Base-by-base conservation (phyloP, 1,140 invertebrate species). In the Radopholus similis region DNA sequence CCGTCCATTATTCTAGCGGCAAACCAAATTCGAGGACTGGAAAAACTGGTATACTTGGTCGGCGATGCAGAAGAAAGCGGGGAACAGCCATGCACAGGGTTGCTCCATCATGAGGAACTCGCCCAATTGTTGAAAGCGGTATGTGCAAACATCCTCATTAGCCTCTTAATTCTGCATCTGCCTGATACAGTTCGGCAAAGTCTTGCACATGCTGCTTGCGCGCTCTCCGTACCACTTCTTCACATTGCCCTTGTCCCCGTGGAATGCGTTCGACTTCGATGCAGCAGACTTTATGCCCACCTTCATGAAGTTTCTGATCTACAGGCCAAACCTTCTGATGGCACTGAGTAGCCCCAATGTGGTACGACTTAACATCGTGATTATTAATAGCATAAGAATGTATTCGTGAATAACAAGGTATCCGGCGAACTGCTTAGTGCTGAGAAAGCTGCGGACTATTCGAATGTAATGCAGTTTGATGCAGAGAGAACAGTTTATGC, bases 41-140 rank as follows among this genome's bases (percentile, higher is more conserved):
- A 81, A 51, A 78, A 77, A 66, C 54, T 81, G 34, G 78, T 81
- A 13, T 81, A 81, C 53, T 18, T 79, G 54, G 73, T 82, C 53
- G 80, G 79, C 23, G 60, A 67, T n/a, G 77, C 72, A 4, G 72
- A 77, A 30, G 77, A 80, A 34, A 73, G 77, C 1, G 68, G 54
- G 32, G 49, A 44, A n/a, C n/a, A n/a, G 49, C 21, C 53, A 37
- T 65, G 53, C 47, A 11, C 47, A 51, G 23, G 23, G 28, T 9
- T 77, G 23, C 77, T 79, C 15, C 78, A 79, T 64, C 63, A 81
- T 38, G 49, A 64, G 15, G 74, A 79, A 63, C 51, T 79, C 13
- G 62, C 73, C 55, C 42, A 71, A 38, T 49, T 80, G 60, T 75
- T 80, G 23, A 75, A 72, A 53, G 57, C 77, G 40, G 80, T 82